A percentile compares a stretch with the other conserved stretches of the same genome.
phyloP scores from a whole-genome alignment of 1,140 invertebrate genomes.

The Carcinoscorpius rotundicauda region DNA sequence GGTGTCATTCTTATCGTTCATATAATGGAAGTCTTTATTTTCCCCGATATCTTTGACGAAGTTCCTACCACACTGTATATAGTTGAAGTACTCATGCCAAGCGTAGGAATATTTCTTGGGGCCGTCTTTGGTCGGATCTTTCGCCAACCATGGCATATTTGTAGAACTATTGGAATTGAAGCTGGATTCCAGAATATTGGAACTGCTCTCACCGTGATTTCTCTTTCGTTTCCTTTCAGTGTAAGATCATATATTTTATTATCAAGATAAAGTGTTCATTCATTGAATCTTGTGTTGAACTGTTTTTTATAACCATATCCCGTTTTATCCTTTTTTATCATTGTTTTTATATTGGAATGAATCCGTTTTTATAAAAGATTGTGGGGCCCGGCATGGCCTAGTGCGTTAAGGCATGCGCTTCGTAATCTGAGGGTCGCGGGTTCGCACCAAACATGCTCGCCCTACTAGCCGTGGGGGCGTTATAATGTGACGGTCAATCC shows the following conservation, averaged over 20 bases:
- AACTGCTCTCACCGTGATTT: conserved; percentile 28
- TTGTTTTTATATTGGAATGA: no score
- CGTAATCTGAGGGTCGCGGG: no score
- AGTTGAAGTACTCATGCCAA: conserved; percentile 29
- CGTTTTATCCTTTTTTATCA: no score
- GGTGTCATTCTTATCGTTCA: conserved; percentile 26
- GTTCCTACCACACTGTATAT: conserved; percentile 30
- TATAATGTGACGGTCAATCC: no score
- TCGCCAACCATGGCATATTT: conserved; percentile 23
- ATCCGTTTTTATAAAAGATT: no score
- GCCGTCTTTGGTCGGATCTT: conserved; percentile 30
- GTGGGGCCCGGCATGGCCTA: no score
- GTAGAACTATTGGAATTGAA: conserved; percentile 35
- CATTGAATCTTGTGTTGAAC: no score
- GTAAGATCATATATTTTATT: conserved; percentile 7
- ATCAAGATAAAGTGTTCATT: no score
- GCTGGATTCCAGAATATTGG: conserved; percentile 37
- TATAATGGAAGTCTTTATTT: conserved; percentile 26
- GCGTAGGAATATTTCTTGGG: conserved; percentile 32
- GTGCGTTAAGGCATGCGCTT: no score
- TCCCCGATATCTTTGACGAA: conserved; percentile 29
- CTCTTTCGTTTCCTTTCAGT: conserved; percentile 26
- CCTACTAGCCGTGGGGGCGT: no score
- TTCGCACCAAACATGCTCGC: no score
- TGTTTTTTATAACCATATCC: no score